phyloP scores from a whole-genome alignment of 2,113 vertebrate species.

The Nipponia nippon region DNA sequence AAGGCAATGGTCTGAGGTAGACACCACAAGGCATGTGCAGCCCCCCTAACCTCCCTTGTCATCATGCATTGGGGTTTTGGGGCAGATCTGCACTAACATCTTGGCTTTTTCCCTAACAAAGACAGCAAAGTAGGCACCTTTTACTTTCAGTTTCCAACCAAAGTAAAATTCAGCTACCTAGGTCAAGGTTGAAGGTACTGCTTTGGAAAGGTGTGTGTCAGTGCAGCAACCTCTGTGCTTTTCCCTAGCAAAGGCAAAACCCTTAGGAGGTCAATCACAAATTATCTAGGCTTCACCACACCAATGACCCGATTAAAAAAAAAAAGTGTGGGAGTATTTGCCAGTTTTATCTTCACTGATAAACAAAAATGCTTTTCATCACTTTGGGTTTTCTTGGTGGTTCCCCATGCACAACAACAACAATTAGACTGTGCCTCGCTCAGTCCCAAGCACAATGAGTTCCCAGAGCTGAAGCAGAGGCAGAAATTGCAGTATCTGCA shows the following conservation, averaged over 20 bases:
- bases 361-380: not conserved
- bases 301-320: not conserved
- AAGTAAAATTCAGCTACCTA: not conserved
- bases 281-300: not conserved
- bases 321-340: accelerated
- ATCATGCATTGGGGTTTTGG: accelerated
- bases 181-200: not conserved
- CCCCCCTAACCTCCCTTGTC: not conserved
- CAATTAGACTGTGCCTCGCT: accelerated
- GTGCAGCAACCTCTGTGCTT: not conserved
- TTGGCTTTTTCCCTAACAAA: not conserved
- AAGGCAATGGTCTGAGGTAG: not conserved
- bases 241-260: not conserved
- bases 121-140: not conserved
- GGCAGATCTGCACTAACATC: not conserved
- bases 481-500: not conserved
- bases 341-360: not conserved
- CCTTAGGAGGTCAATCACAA: not conserved
- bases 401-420: not conserved
- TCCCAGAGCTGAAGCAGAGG: not conserved
- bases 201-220: not conserved
- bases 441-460: not conserved
- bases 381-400: not conserved
- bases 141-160: not conserved
- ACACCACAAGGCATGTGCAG: accelerated